Percentiles rank a stretch among this genome's conserved stretches.
Evolutionary conservation across 2,797 vertebrate genomes (phyloP).

Genomic region (Pachyuromys duprasi): DNA sequence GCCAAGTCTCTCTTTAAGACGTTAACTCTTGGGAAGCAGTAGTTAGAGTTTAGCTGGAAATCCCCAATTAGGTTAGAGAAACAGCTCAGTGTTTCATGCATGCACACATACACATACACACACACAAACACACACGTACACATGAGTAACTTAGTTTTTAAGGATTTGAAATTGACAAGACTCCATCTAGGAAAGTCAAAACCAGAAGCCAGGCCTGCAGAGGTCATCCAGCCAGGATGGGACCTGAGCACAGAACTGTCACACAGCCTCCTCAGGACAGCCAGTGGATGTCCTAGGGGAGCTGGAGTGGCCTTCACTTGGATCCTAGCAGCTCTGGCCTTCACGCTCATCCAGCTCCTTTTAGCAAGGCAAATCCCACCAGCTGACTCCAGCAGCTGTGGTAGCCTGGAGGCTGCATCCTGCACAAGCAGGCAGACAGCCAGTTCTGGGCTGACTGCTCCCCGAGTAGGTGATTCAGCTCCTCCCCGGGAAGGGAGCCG

Average conservation of each 20-base stretch:
- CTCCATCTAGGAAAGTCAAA: background rate
- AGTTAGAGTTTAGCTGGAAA: slow-evolving; percentile 33
- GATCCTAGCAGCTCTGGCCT: background rate
- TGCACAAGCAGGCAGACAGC: slow-evolving; percentile 25
- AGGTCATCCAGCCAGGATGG: background rate
- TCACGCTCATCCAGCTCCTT: background rate
- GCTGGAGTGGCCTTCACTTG: slow-evolving; percentile 29
- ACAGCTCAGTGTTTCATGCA: background rate
- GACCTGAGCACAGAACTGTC: background rate
- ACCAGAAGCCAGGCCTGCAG: background rate
- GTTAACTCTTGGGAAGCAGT: background rate
- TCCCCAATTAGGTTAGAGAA: background rate
- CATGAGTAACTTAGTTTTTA: background rate
- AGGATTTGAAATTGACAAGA: background rate
- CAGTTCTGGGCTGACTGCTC: background rate
- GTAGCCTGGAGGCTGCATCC: slow-evolving; percentile 46
- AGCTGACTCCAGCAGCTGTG: slow-evolving; percentile 56
- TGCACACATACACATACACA: too few relatives aligned
- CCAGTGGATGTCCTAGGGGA: background rate
- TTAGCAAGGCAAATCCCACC: slow-evolving; percentile 60
- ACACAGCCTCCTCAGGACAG: background rate
- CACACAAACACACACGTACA: too few relatives aligned
- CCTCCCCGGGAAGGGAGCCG: background rate
- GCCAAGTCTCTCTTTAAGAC: slow-evolving; percentile 2
- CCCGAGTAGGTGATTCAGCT: slow-evolving; percentile 47